Base-by-base conservation (phyloP, 1,140 invertebrate species). In the Mycetomoellerius zeteki region DNA sequence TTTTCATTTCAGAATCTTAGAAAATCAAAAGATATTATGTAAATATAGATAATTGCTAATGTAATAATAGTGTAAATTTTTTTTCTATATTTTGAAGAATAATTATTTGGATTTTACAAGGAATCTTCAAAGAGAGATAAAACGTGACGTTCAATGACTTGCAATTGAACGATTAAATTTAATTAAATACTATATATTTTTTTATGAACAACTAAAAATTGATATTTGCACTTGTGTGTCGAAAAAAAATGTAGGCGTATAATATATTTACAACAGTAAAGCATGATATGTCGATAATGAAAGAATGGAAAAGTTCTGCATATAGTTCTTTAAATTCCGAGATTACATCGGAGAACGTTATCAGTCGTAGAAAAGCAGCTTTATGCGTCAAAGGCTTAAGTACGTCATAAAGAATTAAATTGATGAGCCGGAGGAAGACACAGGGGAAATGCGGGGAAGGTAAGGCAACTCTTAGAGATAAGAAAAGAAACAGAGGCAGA, bases 401-500 rank as follows among this genome's bases (percentile, higher is more conserved):
- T 19, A 14, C 16, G 43, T 80, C 27, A 24, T 16, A 8, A 37
- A 21, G 24, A 19, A 71, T 37, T 24, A 56, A 56, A 81, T 56
- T 56, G 16, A 71, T 54, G 54, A 33, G 19, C 33, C n/a, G 12
- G 30, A n/a, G n/a, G 37, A 58, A 50, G 19, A 47, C 56, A 21
- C 12, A 14, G 24, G 21, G 16, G 43, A 60, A 65, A 16, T 56
- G 58, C 8, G 16, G 27, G 33, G 21, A n/a, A 52, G 52, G 12
- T 12, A 30, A 14, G 21, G 16, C 14, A 16, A 24, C 10, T 24
- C 43, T 43, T 14, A 81, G 50, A 43, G 50, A 67, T 47, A 37
- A 87, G 27, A n/a, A 67, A 90, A 92, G 86, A 56, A 91, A 89
- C 56, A 81, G 4, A 85, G 88, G 27, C 77, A 89, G 27, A 16